Evolutionary conservation across 2,888 invertebrate genomes (phyloP), one percentile per base, ranked within the genome.

Genomic region (Cephus pygmeus): DNA sequence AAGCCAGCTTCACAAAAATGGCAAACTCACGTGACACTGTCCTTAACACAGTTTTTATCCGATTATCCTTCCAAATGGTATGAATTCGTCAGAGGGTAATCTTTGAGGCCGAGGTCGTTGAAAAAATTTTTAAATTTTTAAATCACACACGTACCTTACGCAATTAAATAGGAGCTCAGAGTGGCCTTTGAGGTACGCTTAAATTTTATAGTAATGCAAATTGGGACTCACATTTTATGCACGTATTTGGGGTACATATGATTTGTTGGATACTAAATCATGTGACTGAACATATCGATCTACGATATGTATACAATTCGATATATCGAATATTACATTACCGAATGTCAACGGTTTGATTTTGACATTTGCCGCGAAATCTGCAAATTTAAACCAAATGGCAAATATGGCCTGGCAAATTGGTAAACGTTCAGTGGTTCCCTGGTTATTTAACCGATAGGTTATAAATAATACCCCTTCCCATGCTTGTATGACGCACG

Each of bases 381-480:
- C 23, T 9, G 56, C 9, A 56, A 23, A 56, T 15, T 56, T 56
- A 23, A 56, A 56, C 40, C 6, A 40, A 12, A 15, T 40, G 40
- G 30, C 69, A 31, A 69, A 69, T 69, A 69, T 69, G 69, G 69
- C 33, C 6, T 30, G 69, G 30, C 71, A 71, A 71, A 71, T 71
- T 71, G 31, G 71, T 15, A 71, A 71, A 33, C 15, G 31, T 34
- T 71, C 31, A 34, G 31, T 31, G 23, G 2, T 56, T 56, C 9
- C 23, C 9, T 56, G 56, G 71, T 71, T 31, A 34, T 71, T 71
- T 71, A 71, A 71, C 71, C 31, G 33, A 31, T 34, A 3, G 71
- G 71, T 71, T 71, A 71, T 33, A 30, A 71, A 71, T 71, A 71
- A 71, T 71, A n/a, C 15, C 33, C 15, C 31, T 30, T 34, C 33